phyloP scores from a whole-genome alignment of 2,888 invertebrate species.

The Latrodectus elegans region DNA sequence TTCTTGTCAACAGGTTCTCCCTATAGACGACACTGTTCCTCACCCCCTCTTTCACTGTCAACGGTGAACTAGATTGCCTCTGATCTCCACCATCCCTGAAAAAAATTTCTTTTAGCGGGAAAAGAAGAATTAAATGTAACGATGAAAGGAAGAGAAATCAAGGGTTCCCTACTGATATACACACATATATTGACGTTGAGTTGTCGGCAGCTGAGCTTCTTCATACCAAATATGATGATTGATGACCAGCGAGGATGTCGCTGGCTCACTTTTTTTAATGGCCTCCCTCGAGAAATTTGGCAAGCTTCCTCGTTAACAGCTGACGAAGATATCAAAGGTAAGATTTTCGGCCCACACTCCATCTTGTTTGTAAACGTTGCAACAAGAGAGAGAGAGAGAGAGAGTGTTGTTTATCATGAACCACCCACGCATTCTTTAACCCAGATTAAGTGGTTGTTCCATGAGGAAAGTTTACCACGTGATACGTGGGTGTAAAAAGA shows the following conservation, averaged over 20 bases:
- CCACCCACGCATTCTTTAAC: too few species aligned
- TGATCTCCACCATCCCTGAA: background rate
- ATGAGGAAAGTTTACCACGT: too few species aligned
- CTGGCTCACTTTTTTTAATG: background rate
- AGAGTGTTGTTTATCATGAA: background rate
- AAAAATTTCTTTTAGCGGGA: background rate
- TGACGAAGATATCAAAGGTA: too few species aligned
- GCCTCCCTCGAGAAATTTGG: background rate
- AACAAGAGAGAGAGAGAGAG: background rate
- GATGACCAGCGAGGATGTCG: background rate
- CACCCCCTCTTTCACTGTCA: background rate
- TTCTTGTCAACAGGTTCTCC: conserved; percentile 63
- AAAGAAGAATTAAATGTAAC: background rate
- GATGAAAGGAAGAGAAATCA: background rate
- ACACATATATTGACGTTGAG: background rate
- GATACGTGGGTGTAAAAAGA: too few species aligned
- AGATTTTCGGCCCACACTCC: background rate
- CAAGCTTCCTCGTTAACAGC: background rate
- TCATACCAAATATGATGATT: background rate
- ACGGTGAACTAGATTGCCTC: background rate
- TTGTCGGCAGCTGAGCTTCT: background rate
- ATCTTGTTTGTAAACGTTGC: background rate
- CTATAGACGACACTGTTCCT: conserved; percentile 23
- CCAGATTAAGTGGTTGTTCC: too few species aligned
- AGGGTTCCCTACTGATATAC: too few species aligned